Percentiles rank a stretch among this genome's conserved stretches.
Evolutionary conservation across 2,113 vertebrate species (phyloP).

Genomic region (Vidua chalybeata): DNA sequence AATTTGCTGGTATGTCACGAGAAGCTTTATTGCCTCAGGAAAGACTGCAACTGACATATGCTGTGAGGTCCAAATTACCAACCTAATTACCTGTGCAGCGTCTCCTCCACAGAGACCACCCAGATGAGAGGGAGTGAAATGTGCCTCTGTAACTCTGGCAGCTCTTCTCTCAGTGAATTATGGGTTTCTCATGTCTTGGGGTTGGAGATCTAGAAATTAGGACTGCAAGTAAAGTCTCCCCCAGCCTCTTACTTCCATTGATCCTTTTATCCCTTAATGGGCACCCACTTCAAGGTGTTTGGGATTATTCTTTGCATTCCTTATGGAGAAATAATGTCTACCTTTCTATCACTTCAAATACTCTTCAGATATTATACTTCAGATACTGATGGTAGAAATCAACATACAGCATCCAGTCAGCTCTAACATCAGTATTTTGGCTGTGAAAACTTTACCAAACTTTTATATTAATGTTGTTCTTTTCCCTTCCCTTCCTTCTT

Average conservation of each 20-base stretch:
- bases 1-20: neutral
- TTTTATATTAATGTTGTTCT: neutral
- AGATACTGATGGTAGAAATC: neutral
- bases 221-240: neutral
- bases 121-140: neutral
- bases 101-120: neutral
- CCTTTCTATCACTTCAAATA: neutral
- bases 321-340: neutral
- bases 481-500: neutral
- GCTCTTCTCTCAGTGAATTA: neutral
- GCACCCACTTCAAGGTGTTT: neutral
- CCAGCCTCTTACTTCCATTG: neutral
- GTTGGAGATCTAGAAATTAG: neutral
- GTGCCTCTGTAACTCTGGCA: neutral
- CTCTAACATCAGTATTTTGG: neutral
- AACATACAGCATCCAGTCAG: neutral
- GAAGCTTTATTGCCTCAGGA: neutral
- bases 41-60: neutral
- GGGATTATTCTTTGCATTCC: neutral
- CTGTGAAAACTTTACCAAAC: neutral
- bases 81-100: neutral
- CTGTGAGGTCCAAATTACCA: neutral
- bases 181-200: neutral
- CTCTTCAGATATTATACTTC: neutral
- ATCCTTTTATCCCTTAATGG: neutral